These are phyloP conservation scores for Bimastos eiseni DNA, from an alignment of 2,888 invertebrate genomes.

Conservation along the genomic window DNA sequence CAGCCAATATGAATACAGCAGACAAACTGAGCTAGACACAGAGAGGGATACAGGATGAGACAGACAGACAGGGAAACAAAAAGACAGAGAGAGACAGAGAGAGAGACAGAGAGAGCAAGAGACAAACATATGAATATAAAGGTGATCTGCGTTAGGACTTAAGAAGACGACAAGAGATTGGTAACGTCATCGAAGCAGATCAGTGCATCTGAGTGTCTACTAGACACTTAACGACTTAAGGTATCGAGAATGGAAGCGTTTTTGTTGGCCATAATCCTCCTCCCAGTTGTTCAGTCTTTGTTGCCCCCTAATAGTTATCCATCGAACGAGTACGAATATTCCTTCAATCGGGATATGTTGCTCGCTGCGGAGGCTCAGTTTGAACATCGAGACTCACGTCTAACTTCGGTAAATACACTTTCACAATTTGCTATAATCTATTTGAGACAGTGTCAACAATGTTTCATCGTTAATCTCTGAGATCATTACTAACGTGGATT, in stretches of 20 bases:
- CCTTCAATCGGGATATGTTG: neutral
- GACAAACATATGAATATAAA: too few species aligned
- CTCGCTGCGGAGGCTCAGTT: neutral
- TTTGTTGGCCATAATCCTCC: neutral
- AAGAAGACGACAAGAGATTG: too few species aligned
- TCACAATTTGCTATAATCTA: too few species aligned
- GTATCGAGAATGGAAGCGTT: neutral
- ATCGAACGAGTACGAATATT: conserved; percentile 7
- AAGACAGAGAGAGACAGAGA: neutral
- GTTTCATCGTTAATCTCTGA: too few species aligned
- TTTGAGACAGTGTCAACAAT: too few species aligned
- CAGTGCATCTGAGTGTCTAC: neutral
- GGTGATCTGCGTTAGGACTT: too few species aligned
- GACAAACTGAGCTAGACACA: neutral
- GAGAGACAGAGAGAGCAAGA: too few species aligned
- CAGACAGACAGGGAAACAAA: neutral
- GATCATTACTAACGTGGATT: too few species aligned
- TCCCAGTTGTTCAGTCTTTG: neutral
- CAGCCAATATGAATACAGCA: neutral
- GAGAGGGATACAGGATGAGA: neutral
- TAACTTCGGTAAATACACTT: neutral
- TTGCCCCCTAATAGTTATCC: neutral
- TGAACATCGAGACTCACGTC: neutral
- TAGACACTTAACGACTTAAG: neutral
- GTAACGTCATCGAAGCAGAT: neutral